Evolutionary conservation across 2,113 vertebrate species (phyloP), one percentile per base, ranked within the genome.

Genomic region (Peromyscus californicus): DNA sequence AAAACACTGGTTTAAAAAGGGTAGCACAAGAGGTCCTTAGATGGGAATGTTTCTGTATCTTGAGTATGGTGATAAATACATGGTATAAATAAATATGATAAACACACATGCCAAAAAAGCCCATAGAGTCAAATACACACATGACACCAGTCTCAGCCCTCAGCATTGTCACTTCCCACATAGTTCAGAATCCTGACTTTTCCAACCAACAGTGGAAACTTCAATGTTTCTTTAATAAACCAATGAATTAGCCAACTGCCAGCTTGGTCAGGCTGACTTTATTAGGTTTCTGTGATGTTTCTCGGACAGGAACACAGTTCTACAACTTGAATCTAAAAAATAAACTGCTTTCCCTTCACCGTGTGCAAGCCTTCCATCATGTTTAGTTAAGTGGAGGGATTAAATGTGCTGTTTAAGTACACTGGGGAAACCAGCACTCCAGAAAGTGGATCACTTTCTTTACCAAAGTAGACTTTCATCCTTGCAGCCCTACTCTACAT

Each of bases 351-450:
- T 96, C 78, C 76, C n/a, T 97, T 98, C 94, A 97, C 95, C 82
- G 29, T 83, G 92, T 94, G 86, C 90, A 97, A 94, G 93, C 94
- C 96, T 94, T 95, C 91, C n/a, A 42, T 98, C 97, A 85, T 95
- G 97, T 93, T 97, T 80, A 95, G 97, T 98, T 98, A 97, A 98
- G 95, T 97, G 90, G 94, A 92, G 95, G 97, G 96, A 97, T 98
- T 97, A 98, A 98, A 97, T 86, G 69, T 90, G 89, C 97, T 97
- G 63, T 94, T 98, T 61, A 95, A 98, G 94, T 90, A 96, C 91
- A 59, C 85, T 94, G 24, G 76, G 95, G 65, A 94, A 96, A 90
- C 39, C 93, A 96, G 90, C 5, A 33, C 48, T n/a, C 83, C 79
- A 91, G 5, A 87, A 93, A 95, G 72, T 67, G 78, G 83, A 97